Conservation (phyloP, 2,888 invertebrate genomes). For the Rotaria macrura region DNA sequence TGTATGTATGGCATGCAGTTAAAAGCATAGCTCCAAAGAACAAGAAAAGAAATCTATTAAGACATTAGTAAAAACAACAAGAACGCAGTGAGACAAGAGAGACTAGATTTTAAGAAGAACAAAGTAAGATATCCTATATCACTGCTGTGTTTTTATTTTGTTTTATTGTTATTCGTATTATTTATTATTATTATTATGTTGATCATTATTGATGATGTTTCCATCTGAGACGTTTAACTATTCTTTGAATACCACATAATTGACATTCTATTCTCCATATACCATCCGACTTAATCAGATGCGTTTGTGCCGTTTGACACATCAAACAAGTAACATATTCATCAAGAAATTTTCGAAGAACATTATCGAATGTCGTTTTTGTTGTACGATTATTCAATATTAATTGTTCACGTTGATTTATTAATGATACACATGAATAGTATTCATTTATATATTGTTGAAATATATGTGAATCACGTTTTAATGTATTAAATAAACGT, state of each 20-base stretch:
- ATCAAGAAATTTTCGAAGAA: background rate
- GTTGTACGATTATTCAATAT: background rate
- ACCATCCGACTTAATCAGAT: background rate
- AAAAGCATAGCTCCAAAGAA: background rate
- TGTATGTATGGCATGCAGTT: background rate
- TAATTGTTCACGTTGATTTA: background rate
- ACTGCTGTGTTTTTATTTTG: background rate
- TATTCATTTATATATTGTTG: background rate
- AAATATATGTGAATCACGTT: background rate
- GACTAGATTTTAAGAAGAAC: background rate
- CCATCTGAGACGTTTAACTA: background rate
- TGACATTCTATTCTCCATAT: background rate
- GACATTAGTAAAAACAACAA: background rate
- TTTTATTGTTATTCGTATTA: background rate
- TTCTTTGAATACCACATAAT: constrained; percentile 1
- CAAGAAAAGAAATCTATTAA: background rate
- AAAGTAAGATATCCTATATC: background rate
- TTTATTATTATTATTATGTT: background rate
- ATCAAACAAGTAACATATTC: background rate
- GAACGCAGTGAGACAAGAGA: background rate
- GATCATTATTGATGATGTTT: background rate
- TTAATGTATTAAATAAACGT: background rate
- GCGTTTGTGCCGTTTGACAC: background rate
- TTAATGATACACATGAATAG: background rate
- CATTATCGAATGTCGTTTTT: background rate